phyloP scores from a whole-genome alignment of 2,888 invertebrate genomes.

The Drosophila birchii region DNA sequence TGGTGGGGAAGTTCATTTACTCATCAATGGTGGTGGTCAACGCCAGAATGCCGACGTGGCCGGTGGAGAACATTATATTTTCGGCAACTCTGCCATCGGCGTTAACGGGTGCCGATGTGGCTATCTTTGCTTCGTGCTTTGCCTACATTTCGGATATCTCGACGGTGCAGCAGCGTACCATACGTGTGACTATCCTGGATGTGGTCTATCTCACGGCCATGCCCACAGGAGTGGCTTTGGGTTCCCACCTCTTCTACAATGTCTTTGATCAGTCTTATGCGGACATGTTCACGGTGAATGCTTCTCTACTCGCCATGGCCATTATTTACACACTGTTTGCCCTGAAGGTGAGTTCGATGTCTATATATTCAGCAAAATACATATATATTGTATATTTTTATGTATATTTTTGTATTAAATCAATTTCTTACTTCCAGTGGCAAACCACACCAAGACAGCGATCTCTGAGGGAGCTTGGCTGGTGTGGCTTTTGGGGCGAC shows the following conservation, averaged over 20 bases:
- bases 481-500: constrained; percentile 87
- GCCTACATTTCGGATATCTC: constrained; percentile 93
- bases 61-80: constrained; percentile 90
- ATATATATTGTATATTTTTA: neutral
- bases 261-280: constrained; percentile 89
- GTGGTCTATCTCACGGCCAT: constrained; percentile 92
- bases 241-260: constrained; percentile 88
- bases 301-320: constrained; percentile 87
- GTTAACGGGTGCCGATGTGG: constrained; percentile 91
- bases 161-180: constrained; percentile 88
- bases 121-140: constrained; percentile 92
- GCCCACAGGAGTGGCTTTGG: constrained; percentile 92
- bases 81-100: constrained; percentile 91
- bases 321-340: constrained; percentile 88
- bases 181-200: constrained; percentile 92
- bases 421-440: constrained; percentile 85
- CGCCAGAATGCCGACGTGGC: constrained; percentile 88
- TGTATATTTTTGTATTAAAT: neutral
- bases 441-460: constrained; percentile 88
- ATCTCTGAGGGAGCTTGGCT: constrained; percentile 87
- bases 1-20: constrained; percentile 90
- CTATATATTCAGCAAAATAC: too few relatives aligned
- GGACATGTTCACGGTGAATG: constrained; percentile 90
- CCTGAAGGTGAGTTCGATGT: constrained; percentile 85
- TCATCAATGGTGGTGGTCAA: constrained; percentile 91